Evolutionary conservation across 2,888 invertebrate species (phyloP).

Genomic region (Pandemis cinnamomeana): DNA sequence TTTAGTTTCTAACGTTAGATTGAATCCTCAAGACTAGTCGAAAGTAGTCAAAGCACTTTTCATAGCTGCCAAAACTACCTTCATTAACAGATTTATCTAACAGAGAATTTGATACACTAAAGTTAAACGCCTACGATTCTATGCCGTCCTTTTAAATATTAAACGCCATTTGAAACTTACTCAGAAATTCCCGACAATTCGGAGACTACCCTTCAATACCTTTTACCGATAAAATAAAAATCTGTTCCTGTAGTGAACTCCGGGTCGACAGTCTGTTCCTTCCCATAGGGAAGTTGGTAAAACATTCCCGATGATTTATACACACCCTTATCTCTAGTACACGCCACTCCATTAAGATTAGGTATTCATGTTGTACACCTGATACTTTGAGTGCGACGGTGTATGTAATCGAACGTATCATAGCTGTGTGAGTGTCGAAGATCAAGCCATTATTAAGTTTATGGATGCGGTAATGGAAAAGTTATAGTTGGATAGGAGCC

Average conservation of each 20-base stretch:
- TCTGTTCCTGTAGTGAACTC: constrained; percentile 55
- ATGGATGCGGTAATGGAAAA: constrained; percentile 9
- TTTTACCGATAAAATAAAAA: constrained; percentile 52
- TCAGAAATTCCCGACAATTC: constrained; percentile 55
- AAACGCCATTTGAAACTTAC: constrained; percentile 35
- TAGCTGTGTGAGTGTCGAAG: constrained; percentile 26
- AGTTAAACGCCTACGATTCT: constrained; percentile 9
- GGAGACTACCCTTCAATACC: constrained; percentile 45
- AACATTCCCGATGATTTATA: constrained; percentile 79
- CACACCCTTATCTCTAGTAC: constrained; percentile 68
- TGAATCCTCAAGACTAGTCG: background rate
- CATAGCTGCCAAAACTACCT: background rate
- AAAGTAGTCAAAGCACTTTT: too few species aligned
- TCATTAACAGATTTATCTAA: background rate
- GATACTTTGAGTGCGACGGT: constrained; percentile 67
- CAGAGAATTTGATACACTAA: too few species aligned
- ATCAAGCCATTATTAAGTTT: constrained; percentile 22
- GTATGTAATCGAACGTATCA: constrained; percentile 17
- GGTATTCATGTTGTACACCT: constrained; percentile 81
- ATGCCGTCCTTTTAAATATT: constrained; percentile 16
- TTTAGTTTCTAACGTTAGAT: background rate
- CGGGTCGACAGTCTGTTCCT: constrained; percentile 68
- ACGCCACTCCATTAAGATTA: constrained; percentile 80
- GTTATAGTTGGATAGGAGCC: background rate
- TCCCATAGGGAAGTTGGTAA: constrained; percentile 76